phyloP scores from a whole-genome alignment of 2,113 vertebrate species.

The Forbesichthys agassizii region DNA sequence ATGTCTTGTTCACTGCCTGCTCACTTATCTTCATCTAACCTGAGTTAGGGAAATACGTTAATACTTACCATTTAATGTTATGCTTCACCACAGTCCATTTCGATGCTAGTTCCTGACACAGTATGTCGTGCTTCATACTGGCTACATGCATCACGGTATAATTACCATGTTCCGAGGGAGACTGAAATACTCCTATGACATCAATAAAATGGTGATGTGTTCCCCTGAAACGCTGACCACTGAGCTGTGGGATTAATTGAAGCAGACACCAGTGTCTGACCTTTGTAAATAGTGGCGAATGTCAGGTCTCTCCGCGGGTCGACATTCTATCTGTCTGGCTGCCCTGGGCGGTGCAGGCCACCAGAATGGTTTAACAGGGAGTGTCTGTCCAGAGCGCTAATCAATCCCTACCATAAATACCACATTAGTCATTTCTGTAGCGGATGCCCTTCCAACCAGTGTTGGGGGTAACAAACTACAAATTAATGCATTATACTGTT shows the following conservation, averaged over 20 bases:
- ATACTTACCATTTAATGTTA: background rate
- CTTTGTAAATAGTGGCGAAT: constrained; percentile 10
- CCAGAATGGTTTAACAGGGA: constrained; percentile 23
- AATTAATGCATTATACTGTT: too few species aligned
- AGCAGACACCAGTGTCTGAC: constrained; percentile 3
- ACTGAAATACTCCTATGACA: background rate
- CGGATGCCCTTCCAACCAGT: background rate
- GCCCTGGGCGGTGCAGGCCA: background rate
- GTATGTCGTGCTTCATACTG: too few species aligned
- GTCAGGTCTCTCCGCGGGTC: constrained; percentile 5
- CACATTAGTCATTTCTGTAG: constrained; percentile 32
- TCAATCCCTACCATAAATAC: constrained; percentile 8
- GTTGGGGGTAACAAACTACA: too few species aligned
- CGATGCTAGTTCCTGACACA: background rate
- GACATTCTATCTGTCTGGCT: constrained; percentile 14
- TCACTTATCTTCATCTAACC: background rate
- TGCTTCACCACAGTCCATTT: background rate
- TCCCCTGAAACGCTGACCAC: background rate
- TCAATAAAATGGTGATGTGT: constrained; percentile 2
- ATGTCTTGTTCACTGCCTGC: background rate
- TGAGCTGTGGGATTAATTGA: constrained; percentile 6
- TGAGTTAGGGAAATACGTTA: background rate
- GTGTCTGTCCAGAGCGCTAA: constrained; percentile 1
- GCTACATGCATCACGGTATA: background rate
- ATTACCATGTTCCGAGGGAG: background rate